Percentiles rank a stretch among this genome's conserved stretches.
These are phyloP conservation scores for Sardina pilchardus DNA, from an alignment of 2,113 vertebrate species.

Conservation along the genomic window DNA sequence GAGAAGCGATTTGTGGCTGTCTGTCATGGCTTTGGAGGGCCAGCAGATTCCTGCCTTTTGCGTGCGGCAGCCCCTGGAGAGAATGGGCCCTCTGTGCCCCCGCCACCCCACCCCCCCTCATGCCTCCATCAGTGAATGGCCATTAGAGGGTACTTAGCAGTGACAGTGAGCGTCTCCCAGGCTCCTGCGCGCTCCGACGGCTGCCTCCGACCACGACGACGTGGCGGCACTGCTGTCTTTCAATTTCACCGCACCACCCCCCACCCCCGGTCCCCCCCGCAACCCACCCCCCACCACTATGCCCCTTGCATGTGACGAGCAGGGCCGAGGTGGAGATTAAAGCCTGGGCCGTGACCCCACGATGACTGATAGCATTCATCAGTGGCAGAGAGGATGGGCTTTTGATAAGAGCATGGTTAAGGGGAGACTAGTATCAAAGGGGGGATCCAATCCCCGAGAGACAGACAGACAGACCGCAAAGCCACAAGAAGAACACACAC, in stretches of 20 bases:
- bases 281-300: conserved; percentile 30
- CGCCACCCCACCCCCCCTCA: not conserved
- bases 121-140: conserved; percentile 36
- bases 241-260: conserved; percentile 20
- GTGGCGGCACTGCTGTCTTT: conserved; percentile 41
- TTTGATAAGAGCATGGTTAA: conserved; percentile 54
- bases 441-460: not conserved
- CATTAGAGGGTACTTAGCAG: conserved; percentile 61
- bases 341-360: conserved; percentile 59
- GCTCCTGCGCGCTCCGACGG: conserved; percentile 1
- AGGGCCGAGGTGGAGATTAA: conserved; percentile 56
- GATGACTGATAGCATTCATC: conserved; percentile 68
- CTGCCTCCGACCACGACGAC: conserved; percentile 42
- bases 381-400: conserved; percentile 58
- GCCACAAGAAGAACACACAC: not conserved
- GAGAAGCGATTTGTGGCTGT: conserved; percentile 45
- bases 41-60: conserved; percentile 37
- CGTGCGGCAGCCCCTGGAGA: conserved; percentile 30
- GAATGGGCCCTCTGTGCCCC: conserved; percentile 59
- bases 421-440: not conserved
- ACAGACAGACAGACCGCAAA: not conserved
- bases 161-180: conserved; percentile 42
- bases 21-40: conserved; percentile 58
- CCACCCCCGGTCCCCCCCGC: not conserved
- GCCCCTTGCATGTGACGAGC: conserved; percentile 20